Conservation (phyloP, 2,888 invertebrate species). For the Folsomia candida region DNA sequence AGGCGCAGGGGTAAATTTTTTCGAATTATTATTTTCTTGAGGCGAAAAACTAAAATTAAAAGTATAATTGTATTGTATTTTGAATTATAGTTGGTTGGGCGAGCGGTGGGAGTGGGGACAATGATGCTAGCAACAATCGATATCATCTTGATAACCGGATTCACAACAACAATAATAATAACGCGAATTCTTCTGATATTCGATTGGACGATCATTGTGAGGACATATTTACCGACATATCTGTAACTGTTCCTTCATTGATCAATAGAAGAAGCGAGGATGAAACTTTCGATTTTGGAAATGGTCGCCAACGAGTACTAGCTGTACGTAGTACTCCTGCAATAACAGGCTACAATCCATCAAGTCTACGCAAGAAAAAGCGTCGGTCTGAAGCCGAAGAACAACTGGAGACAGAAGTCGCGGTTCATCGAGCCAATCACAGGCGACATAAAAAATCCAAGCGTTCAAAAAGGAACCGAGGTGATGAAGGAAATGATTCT, state of each 20-base stretch:
- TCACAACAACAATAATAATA: too few species aligned
- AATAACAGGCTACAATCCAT: background rate
- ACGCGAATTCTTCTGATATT: background rate
- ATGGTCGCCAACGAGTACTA: background rate
- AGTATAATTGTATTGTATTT: background rate
- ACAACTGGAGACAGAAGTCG: background rate
- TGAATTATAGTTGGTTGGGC: background rate
- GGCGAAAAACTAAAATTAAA: too few species aligned
- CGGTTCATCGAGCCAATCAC: background rate
- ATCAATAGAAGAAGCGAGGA: background rate
- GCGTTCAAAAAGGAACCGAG: background rate
- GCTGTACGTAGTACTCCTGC: background rate
- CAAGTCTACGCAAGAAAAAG: background rate
- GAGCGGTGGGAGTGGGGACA: background rate
- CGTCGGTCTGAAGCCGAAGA: background rate
- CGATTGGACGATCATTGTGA: background rate
- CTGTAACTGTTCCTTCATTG: background rate
- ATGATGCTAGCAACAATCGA: background rate
- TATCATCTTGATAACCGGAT: too few species aligned
- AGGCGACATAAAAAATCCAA: background rate
- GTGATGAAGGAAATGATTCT: background rate
- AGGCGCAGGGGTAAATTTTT: background rate
- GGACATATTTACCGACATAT: background rate
- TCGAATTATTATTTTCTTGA: too few species aligned
- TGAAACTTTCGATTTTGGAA: background rate